Percentiles rank a stretch among this genome's conserved stretches.
Evolutionary conservation across 2,888 invertebrate genomes (phyloP).

Genomic region (Bugulina stolonifera): DNA sequence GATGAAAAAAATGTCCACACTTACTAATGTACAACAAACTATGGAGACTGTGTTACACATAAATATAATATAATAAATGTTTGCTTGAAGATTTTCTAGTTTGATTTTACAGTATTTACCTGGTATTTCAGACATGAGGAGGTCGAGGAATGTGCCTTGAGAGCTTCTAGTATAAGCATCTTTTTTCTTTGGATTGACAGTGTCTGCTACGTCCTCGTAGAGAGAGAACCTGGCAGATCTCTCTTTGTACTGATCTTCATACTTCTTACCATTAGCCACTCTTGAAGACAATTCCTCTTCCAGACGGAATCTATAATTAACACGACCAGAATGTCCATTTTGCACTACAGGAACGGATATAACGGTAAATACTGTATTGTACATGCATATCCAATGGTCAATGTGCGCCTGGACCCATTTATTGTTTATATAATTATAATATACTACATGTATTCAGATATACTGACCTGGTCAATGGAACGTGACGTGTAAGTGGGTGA

Average conservation of each 20-base stretch:
- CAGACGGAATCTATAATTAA: conserved; percentile 1
- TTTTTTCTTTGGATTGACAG: not conserved
- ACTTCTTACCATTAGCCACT: conserved; percentile 19
- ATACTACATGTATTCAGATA: no score
- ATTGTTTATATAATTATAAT: no score
- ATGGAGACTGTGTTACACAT: no score
- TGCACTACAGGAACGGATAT: no score
- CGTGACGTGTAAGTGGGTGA: conserved; percentile 3
- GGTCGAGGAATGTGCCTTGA: not conserved
- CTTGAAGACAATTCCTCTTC: conserved; percentile 8
- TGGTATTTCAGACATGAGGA: conserved; percentile 11
- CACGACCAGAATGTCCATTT: not conserved
- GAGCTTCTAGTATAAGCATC: not conserved
- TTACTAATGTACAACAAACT: no score
- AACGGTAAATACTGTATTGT: no score
- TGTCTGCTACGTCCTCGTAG: conserved; percentile 14
- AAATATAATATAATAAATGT: no score
- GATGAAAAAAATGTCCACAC: no score
- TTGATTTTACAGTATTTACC: not conserved
- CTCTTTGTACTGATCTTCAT: not conserved
- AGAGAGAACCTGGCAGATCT: conserved; percentile 16
- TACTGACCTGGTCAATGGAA: conserved; percentile 22
- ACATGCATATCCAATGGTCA: no score
- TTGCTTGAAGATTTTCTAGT: not conserved
- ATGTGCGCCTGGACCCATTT: no score